Evolutionary conservation across 92 coral and sea anemone genomes (phyloP).

Genomic region (Heteractis magnifica): DNA sequence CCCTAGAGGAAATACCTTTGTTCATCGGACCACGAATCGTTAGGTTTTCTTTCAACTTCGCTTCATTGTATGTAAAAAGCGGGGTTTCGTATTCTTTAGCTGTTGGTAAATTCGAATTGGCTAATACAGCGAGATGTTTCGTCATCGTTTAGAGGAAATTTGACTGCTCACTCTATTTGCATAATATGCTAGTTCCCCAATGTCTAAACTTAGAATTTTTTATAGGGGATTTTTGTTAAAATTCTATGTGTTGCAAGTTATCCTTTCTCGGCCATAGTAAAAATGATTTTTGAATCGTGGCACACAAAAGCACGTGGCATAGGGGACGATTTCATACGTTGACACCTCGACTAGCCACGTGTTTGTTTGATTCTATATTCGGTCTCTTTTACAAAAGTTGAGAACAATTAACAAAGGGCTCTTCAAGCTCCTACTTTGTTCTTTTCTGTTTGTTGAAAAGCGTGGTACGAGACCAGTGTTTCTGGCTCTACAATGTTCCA

Average conservation of each 20-base stretch:
- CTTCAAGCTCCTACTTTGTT: slow-evolving; percentile 36
- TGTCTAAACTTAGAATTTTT: not conserved
- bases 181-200: not conserved
- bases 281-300: slow-evolving; percentile 62
- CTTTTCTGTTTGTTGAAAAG: slow-evolving; percentile 33
- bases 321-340: slow-evolving; percentile 60
- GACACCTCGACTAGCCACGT: slow-evolving; percentile 67
- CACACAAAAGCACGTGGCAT: slow-evolving; percentile 80
- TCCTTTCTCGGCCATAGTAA: slow-evolving; percentile 46
- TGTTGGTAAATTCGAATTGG: slow-evolving; percentile 9
- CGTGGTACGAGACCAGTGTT: slow-evolving; percentile 21
- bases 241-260: not conserved
- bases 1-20: slow-evolving; percentile 15
- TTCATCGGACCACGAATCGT: not conserved
- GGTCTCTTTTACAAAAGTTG: slow-evolving; percentile 26
- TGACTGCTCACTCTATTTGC: slow-evolving; percentile 8
- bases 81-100: not conserved
- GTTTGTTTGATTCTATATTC: slow-evolving; percentile 35
- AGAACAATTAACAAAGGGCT: slow-evolving; percentile 46
- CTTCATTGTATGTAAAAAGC: not conserved
- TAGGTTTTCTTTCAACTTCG: not conserved
- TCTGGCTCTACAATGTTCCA: not conserved
- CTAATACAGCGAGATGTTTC: slow-evolving; percentile 11
- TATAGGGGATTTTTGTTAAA: not conserved
- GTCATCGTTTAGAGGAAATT: not conserved